Evolutionary conservation across 2,113 vertebrate species (phyloP), one percentile per base, ranked within the genome.

Genomic region (Ramphastos sulfuratus): DNA sequence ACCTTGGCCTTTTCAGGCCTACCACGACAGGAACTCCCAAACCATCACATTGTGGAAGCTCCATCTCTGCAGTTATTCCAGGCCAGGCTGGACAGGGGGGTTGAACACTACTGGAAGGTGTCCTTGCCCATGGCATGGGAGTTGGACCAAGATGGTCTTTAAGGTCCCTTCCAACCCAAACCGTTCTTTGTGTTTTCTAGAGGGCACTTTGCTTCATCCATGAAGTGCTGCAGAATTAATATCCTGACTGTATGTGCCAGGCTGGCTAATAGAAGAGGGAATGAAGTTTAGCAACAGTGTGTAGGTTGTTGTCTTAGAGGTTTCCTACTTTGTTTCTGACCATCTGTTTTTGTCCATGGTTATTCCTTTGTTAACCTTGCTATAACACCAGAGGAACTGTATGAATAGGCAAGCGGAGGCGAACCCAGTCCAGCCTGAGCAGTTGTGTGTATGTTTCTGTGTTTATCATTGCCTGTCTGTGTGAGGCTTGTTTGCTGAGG

Each of bases 401-500:
- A 37, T 74, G 89, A 93, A 74, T 58, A 71, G 20, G 60, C 37
- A 81, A 11, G 28, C 60, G 87, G 37, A 77, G 48, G 65, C 89
- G 44, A 33, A 28, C 8, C 14, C 30, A 33, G 48, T 46, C 64
- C 52, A 78, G 52, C 11, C 48, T 60, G 58, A 91, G 74, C n/a
- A 23, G 83, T 87, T 63, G 19, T 63, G 55, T 81, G 54, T 81
- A 52, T 2, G 1, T 58, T 85, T 72, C 27, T 94, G 48, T 91
- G 85, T 92, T 94, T 86, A 82, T 89, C 33, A 60, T 79, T 87
- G 73, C 52, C 46, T 81, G 59, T 82, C n/a, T 95, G 64, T 74
- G 30, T 91, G 33, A 95, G 31, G 66, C 63, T 87, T 17, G 76
- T 92, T 92, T 90, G 92, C 77, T 52, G 79, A 89, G 33, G 92